These are phyloP conservation scores for Limanda limanda DNA, from an alignment of 2,113 vertebrate species.

Conservation along the genomic window DNA sequence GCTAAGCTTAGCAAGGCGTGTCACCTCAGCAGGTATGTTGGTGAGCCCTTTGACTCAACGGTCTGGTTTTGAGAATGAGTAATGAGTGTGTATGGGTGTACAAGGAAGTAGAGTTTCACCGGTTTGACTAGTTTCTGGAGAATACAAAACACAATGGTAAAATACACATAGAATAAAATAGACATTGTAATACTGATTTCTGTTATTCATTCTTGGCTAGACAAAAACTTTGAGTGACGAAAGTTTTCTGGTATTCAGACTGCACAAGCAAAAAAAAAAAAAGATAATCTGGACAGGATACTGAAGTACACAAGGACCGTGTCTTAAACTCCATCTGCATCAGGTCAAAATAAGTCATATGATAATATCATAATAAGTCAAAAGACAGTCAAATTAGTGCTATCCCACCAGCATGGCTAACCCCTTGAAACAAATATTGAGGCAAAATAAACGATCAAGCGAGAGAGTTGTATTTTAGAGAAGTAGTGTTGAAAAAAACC, in stretches of 20 bases:
- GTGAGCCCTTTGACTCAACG: slow-evolving; percentile 57
- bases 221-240: slow-evolving; percentile 12
- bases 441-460: slow-evolving; percentile 50
- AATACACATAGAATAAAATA: not conserved
- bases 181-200: not conserved
- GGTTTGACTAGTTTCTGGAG: slow-evolving; percentile 66
- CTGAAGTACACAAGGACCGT: slow-evolving; percentile 29
- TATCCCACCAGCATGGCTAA: slow-evolving; percentile 52
- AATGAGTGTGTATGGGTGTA: slow-evolving; percentile 15
- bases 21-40: slow-evolving; percentile 57
- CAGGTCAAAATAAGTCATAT: slow-evolving; percentile 42
- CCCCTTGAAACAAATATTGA: slow-evolving; percentile 58
- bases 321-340: slow-evolving; percentile 61
- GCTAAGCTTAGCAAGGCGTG: slow-evolving; percentile 62
- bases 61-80: slow-evolving; percentile 58
- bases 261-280: not conserved
- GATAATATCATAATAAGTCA: too few species aligned
- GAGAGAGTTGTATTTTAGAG: too few species aligned
- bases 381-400: slow-evolving; percentile 32
- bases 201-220: not conserved
- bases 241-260: not conserved
- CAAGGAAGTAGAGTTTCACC: slow-evolving; percentile 43
- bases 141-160: slow-evolving; percentile 18
- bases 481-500: too few species aligned
- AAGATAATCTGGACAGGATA: slow-evolving; percentile 10